phyloP scores from a whole-genome alignment of 1,140 invertebrate species.

The Dolichoris vasculosae region DNA sequence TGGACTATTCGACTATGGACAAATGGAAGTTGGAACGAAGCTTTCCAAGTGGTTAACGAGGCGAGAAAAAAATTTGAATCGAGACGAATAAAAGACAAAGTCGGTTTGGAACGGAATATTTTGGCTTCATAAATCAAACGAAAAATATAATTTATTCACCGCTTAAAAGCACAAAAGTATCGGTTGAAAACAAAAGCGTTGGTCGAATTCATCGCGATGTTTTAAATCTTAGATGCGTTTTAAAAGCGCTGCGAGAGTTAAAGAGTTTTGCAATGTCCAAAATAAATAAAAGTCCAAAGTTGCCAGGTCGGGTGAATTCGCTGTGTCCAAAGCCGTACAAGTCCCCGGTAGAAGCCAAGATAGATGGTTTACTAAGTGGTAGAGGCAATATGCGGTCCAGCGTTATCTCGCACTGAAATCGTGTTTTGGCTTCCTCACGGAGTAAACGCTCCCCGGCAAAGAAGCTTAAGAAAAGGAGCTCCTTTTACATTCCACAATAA shows the following conservation, averaged over 20 bases:
- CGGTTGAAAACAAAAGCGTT: not conserved
- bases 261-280: not conserved
- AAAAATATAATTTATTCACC: no score
- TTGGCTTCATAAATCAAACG: no score
- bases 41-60: no score
- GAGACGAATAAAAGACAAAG: no score
- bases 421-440: conserved; percentile 25
- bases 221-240: not conserved
- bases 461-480: not conserved
- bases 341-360: not conserved
- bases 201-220: not conserved
- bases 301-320: not conserved
- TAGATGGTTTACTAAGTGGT: conserved; percentile 27
- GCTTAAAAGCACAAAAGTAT: no score
- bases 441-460: not conserved
- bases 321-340: not conserved
- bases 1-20: no score
- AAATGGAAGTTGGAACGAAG: no score
- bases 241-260: not conserved
- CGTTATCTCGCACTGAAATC: conserved; percentile 12
- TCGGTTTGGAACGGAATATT: no score
- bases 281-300: conserved; percentile 14
- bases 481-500: not conserved
- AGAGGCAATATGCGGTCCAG: conserved; percentile 27
- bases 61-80: no score